Evolutionary conservation across 2,113 vertebrate genomes (phyloP), one percentile per base, ranked within the genome.

Genomic region (Planiliza haematocheilus): DNA sequence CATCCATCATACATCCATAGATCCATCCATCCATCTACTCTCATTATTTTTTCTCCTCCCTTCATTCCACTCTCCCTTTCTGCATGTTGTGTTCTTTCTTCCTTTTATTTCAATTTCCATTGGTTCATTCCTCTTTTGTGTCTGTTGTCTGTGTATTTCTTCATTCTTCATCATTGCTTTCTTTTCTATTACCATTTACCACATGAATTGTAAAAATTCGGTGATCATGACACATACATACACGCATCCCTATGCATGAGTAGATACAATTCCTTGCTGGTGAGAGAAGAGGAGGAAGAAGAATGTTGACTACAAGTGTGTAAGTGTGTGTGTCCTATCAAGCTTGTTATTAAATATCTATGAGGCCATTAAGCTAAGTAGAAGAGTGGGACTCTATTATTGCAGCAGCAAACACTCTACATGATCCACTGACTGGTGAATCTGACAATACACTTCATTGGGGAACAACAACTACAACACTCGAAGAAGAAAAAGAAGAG

Each of bases 281-380:
- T 74, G 66, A 62, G 60, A 42, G 70, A 84, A 78, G 83, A 83
- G 77, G 77, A 77, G 77, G 83, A 72, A 66, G 80, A 41, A n/a
- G n/a, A n/a, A n/a, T 74, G 80, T 77, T 83, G 76, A 83, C 64
- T 51, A 65, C 4, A 3, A 2, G 62, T 36, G 10, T 62, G 70
- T 45, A 17, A 51, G 63, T 11, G 61, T 52, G 55, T 38, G 79
- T 39, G 63, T 9, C 24, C 48, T 59, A 71, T 86, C 60, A 70
- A 45, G 43, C 72, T 71, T 14, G 49, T 84, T 79, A 79, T 87
- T 82, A 87, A 82, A 84, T 80, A 79, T 82, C 75, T 76, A 82
- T 77, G 82, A 82, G 75, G 58, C 63, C 82, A 79, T 79, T 80
- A 82, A 82, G 73, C 72, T 80, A 80, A 82, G 77, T 68, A 82